Percentiles rank a stretch among this genome's conserved stretches.
phyloP scores from a whole-genome alignment of 2,888 invertebrate species.

The Acanthosepion pharaonis region DNA sequence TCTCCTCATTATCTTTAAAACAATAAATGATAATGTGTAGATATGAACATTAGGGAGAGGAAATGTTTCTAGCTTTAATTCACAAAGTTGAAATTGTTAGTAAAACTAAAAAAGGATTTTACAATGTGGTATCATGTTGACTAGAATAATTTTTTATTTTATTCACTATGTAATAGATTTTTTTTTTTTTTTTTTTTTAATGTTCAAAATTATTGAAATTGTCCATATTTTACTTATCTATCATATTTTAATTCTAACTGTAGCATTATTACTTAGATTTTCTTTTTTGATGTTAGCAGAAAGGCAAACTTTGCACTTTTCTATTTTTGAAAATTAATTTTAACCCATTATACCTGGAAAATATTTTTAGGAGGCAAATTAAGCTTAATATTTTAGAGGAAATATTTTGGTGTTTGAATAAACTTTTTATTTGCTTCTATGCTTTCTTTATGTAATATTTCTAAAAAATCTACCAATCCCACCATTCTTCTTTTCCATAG shows the following conservation, averaged over 20 bases:
- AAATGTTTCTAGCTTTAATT: neutral
- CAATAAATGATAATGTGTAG: too few relatives aligned
- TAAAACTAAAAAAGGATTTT: neutral
- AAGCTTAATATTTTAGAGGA: neutral
- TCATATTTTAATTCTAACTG: neutral
- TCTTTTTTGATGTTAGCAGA: neutral
- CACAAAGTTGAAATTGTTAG: neutral
- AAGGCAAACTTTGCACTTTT: neutral
- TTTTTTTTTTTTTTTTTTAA: neutral
- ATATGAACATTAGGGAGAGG: neutral
- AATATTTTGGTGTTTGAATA: neutral
- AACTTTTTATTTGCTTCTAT: too few relatives aligned
- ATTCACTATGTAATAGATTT: neutral
- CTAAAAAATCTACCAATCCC: too few relatives aligned
- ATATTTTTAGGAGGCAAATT: neutral
- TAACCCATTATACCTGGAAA: neutral
- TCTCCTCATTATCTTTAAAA: too few relatives aligned
- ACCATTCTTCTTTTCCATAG: too few relatives aligned
- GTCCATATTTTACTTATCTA: neutral
- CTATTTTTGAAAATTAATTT: neutral
- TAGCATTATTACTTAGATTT: neutral
- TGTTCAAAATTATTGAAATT: neutral
- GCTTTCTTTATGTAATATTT: too few relatives aligned
- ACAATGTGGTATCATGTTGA: neutral
- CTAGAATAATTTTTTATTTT: neutral